Base-by-base conservation (phyloP, 2,113 vertebrate genomes). In the Rana temporaria region DNA sequence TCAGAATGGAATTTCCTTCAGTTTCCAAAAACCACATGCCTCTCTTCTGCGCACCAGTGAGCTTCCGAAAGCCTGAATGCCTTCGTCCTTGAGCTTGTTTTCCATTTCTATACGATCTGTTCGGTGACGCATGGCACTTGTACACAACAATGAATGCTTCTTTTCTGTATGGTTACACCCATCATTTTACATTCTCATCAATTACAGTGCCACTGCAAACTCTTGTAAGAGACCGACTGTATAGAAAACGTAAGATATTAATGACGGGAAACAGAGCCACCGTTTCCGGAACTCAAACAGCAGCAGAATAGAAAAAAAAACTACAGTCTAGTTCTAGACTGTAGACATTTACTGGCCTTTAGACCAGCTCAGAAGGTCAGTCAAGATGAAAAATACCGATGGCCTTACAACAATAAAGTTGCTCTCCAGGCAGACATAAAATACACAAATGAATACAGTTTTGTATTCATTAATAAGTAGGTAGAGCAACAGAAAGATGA, bases 91-190 rank as follows among this genome's bases (percentile, higher is more conserved):
- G 22, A 72, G 42, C 57, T 22, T 69, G 19, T 19, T 34, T 60
- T 59, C 64, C 7, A 17, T 26, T 55, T 65, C 30, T 55, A 24
- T 26, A 65, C 6, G 19, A 62, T 57, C 64, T 16, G 20, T 42
- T 55, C 17, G 11, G 48, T 78, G 42, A 55, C 60, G 66, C 78
- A 57, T 71, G 66, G 16, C n/a, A 26, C 68, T 18, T 48, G 59
- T 64, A 74, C 52, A 66, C 55, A 20, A 81, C 56, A 81, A 59
- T 52, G 78, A 79, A 20, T 20, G 38, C 17, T 42, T 80, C 32
- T n/a, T 60, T 70, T 62, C 66, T 67, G 30, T 62, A 70, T 62
- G 55, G 65, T 80, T 80, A 70, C 65, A 80, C 66, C 30, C 77
- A 69, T 79, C 64, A 30, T 70, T 62, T 48, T 71, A 14, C 56